Conservation (phyloP, 2,113 vertebrate species). For the Pelvicachromis taeniatus region DNA sequence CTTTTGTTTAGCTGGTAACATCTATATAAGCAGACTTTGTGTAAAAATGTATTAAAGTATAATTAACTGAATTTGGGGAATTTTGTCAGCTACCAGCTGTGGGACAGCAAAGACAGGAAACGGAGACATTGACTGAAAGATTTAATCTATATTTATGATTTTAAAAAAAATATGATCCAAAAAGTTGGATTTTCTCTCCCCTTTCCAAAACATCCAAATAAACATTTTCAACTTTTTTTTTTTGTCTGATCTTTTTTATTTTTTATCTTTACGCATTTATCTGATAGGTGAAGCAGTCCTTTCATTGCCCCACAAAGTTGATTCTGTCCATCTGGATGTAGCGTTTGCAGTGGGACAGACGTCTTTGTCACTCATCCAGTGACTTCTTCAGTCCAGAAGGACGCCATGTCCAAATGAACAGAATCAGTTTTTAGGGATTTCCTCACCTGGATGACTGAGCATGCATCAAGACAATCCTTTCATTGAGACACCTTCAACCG, state of each 20-base stretch:
- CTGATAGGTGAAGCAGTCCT: conserved; percentile 47
- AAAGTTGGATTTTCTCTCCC: not conserved
- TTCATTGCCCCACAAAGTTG: not conserved
- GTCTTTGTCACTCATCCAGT: too few species aligned
- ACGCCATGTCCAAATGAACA: too few species aligned
- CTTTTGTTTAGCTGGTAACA: not conserved
- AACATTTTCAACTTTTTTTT: conserved; percentile 5
- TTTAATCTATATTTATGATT: not conserved
- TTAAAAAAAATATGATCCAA: not conserved
- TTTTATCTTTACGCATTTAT: too few species aligned
- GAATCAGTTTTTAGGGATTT: too few species aligned
- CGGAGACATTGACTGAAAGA: not conserved
- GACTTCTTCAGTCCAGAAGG: too few species aligned
- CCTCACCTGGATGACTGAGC: too few species aligned
- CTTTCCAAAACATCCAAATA: not conserved
- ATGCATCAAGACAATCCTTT: conserved; percentile 11
- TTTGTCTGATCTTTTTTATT: too few species aligned
- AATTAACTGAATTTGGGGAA: not conserved
- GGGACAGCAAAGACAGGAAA: not conserved
- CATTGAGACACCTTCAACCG: conserved; percentile 8
- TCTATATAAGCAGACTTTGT: not conserved
- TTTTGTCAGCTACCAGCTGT: not conserved
- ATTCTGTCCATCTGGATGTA: accelerated
- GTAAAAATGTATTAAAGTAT: not conserved
- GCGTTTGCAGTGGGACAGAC: not conserved